These are phyloP conservation scores for Helleia helle DNA, from an alignment of 2,888 invertebrate genomes.

Conservation along the genomic window DNA sequence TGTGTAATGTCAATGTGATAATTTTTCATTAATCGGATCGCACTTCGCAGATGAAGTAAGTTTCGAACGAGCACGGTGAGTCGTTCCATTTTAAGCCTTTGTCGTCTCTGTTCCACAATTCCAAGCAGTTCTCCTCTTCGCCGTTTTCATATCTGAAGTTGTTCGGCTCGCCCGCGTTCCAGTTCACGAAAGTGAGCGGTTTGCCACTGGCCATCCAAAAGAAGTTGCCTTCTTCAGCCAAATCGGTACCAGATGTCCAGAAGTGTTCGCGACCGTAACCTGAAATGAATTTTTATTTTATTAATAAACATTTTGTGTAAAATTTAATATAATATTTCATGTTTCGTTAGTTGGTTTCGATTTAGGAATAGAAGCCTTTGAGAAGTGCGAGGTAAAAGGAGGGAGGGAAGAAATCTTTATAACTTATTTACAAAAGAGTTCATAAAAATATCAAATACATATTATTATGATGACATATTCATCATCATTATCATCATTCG, in stretches of 20 bases:
- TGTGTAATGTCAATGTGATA: conserved; percentile 15
- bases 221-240: conserved; percentile 92
- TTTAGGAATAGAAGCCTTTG: no score
- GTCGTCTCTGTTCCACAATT: conserved; percentile 93
- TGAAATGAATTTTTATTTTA: no score
- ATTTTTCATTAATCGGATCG: conserved; percentile 58
- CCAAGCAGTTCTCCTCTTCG: conserved; percentile 93
- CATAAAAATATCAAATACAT: no score
- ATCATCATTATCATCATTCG: no score
- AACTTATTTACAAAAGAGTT: no score
- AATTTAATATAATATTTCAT: no score
- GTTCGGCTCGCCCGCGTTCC: conserved; percentile 95
- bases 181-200: conserved; percentile 91
- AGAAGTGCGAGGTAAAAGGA: no score
- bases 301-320: no score
- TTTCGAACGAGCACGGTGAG: conserved; percentile 94
- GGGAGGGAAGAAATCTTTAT: no score
- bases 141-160: conserved; percentile 95
- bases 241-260: conserved; percentile 94
- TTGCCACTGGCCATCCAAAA: conserved; percentile 95
- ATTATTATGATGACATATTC: no score
- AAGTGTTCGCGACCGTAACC: conserved; percentile 93
- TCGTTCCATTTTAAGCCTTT: conserved; percentile 96
- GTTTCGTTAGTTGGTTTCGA: no score
- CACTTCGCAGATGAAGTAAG: conserved; percentile 93